Evolutionary conservation across 2,797 vertebrate genomes (phyloP).

Genomic region (Holocentrus rufus): DNA sequence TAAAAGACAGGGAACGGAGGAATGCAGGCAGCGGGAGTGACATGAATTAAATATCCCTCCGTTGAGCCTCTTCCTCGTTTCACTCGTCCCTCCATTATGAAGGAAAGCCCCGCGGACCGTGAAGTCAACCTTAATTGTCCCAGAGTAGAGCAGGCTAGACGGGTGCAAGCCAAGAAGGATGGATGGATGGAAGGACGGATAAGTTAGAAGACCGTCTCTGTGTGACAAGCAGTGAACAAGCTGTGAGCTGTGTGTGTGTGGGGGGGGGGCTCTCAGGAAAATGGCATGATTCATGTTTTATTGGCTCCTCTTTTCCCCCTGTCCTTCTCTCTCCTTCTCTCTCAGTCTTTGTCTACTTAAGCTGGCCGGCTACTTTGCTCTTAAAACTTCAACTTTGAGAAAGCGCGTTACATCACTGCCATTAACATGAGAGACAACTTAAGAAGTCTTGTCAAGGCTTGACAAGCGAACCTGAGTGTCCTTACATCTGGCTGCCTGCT

Average conservation of each 20-base stretch:
- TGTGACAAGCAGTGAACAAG: conserved; percentile 66
- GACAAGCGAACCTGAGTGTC: conserved; percentile 41
- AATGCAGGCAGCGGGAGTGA: conserved; percentile 71
- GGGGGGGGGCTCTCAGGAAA: conserved; percentile 61
- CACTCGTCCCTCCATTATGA: conserved; percentile 76
- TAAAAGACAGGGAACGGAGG: conserved; percentile 76
- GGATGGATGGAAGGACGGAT: conserved; percentile 12
- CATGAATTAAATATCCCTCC: conserved; percentile 83
- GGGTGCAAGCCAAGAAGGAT: too few relatives aligned
- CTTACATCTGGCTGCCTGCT: conserved; percentile 12
- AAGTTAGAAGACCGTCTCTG: conserved; percentile 52
- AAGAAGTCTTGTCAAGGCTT: conserved; percentile 51
- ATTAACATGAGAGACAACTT: conserved; percentile 66
- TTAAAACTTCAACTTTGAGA: conserved; percentile 46
- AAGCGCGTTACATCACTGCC: conserved; percentile 36
- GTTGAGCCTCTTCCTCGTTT: conserved; percentile 72
- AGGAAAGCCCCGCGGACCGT: conserved; percentile 68
- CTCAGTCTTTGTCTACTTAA: conserved; percentile 8
- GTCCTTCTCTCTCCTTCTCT: conserved; percentile 20
- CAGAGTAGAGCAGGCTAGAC: conserved; percentile 61
- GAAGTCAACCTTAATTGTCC: conserved; percentile 79
- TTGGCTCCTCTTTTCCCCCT: conserved; percentile 62
- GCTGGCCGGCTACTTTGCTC: conserved; percentile 55
- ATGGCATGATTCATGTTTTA: conserved; percentile 77
- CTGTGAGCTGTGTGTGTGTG: conserved; percentile 49